Evolutionary conservation across 2,888 invertebrate species (phyloP), one percentile per base, ranked within the genome.

Genomic region (Crocallis elinguaria): DNA sequence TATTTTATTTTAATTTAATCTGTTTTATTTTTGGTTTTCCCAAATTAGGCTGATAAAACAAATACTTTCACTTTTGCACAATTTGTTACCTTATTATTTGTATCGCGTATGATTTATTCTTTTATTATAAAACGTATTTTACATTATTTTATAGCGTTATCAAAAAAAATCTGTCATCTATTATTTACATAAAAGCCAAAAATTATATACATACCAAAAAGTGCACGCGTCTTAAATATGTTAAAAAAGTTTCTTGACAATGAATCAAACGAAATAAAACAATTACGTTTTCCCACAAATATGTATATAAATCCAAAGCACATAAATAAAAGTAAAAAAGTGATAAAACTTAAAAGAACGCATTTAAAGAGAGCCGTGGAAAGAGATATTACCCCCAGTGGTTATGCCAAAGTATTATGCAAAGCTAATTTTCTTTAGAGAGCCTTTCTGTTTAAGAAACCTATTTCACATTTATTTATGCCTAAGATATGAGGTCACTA

Each of bases 391-490:
- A 36, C 39, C 30, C 14, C 29, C 12, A 8, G 38, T 12, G 42
- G 45, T 43, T 43, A 45, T 42, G 32, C 42, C 30, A 43, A 54
- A 38, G 35, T 42, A 46, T 50, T 55, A 55, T 50, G 55, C 50
- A 55, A 55, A 55, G 55, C 42, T 55, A 50, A 55, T 55, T 50
- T 50, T 46, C 55, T 55, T 41, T 46, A 50, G 53, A 54, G 48
- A 42, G 53, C 38, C 38, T 38, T 27, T 37, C 37, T 46, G 44
- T 27, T 46, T 49, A 49, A 44, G 38, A 46, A 42, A 55, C 45
- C 46, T 41, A 44, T 49, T 57, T 36, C 43, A 32, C 39, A 33
- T 41, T 41, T 52, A 39, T 51, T 50, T 51, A 38, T 49, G 25
- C 44, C 13, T 43, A 19, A 25, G 19, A 23, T 49, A 42, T 12